Evolutionary conservation across 2,888 invertebrate species (phyloP).

Genomic region (Acleris holmiana): DNA sequence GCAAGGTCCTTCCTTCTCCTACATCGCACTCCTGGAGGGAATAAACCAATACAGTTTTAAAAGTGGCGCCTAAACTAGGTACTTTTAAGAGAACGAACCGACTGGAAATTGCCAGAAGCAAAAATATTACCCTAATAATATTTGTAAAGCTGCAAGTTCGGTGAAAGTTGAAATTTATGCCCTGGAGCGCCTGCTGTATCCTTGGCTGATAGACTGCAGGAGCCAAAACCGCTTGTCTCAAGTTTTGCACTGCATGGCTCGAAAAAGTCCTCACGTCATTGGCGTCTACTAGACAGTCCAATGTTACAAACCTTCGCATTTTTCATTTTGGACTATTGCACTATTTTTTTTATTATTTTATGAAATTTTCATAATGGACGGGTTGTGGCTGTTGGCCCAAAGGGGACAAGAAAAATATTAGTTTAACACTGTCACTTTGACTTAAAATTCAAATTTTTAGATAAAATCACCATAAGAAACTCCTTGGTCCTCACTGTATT

Average conservation of each 20-base stretch:
- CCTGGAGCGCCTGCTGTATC: conserved; percentile 65
- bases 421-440: not conserved
- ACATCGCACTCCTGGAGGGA: conserved; percentile 66
- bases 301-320: conserved; percentile 68
- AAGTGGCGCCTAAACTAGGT: not conserved
- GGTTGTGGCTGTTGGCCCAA: too few relatives aligned
- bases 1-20: conserved; percentile 66
- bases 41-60: not conserved
- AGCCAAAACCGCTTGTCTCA: conserved; percentile 61
- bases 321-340: conserved; percentile 53
- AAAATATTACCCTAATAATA: conserved; percentile 54
- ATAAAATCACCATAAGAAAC: too few relatives aligned
- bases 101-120: conserved; percentile 20
- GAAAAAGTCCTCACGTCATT: conserved; percentile 59
- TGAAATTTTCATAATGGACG: too few relatives aligned
- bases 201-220: conserved; percentile 59
- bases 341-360: conserved; percentile 1
- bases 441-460: not conserved
- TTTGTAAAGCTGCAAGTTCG: conserved; percentile 67
- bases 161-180: conserved; percentile 67
- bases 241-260: conserved; percentile 63
- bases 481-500: too few relatives aligned
- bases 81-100: not conserved
- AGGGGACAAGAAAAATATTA: too few relatives aligned
- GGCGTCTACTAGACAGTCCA: conserved; percentile 62